Percentiles rank a stretch among this genome's conserved stretches.
These are phyloP conservation scores for Papilio aristodemus DNA, from an alignment of 1,140 invertebrate species.

Conservation along the genomic window DNA sequence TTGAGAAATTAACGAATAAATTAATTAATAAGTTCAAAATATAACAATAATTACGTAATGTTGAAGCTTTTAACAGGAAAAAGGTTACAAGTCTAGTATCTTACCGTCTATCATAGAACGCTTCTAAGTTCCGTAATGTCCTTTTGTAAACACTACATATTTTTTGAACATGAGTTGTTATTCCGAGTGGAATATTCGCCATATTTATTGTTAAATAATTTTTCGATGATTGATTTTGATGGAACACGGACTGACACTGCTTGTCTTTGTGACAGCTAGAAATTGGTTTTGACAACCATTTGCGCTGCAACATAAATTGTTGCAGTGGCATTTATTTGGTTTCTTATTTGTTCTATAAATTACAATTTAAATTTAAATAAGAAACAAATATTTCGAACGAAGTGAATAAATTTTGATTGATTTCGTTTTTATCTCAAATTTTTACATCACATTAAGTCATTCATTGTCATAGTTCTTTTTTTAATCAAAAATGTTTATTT, in stretches of 20 bases:
- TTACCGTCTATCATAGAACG: slow-evolving; percentile 71
- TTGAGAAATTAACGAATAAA: slow-evolving; percentile 4
- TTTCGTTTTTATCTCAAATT: no score
- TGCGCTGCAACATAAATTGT: neutral
- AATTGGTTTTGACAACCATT: slow-evolving; percentile 14
- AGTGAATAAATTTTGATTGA: no score
- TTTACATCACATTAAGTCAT: no score
- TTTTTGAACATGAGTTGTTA: slow-evolving; percentile 69
- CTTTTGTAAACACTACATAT: slow-evolving; percentile 73
- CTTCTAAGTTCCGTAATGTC: slow-evolving; percentile 68
- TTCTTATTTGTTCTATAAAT: no score
- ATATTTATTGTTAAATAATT: slow-evolving; percentile 47
- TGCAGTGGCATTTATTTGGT: no score
- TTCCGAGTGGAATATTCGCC: slow-evolving; percentile 52
- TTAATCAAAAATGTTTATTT: no score
- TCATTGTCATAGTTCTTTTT: no score
- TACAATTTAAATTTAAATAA: no score
- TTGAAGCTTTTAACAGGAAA: slow-evolving; percentile 27
- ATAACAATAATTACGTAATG: slow-evolving; percentile 57
- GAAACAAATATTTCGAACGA: no score
- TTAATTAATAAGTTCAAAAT: slow-evolving; percentile 29
- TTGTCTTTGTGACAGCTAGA: slow-evolving; percentile 21
- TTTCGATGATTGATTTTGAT: neutral
- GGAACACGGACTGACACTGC: neutral
- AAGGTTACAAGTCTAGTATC: slow-evolving; percentile 24